phyloP scores from a whole-genome alignment of 2,113 vertebrate species.

The Oncorhynchus mykiss region DNA sequence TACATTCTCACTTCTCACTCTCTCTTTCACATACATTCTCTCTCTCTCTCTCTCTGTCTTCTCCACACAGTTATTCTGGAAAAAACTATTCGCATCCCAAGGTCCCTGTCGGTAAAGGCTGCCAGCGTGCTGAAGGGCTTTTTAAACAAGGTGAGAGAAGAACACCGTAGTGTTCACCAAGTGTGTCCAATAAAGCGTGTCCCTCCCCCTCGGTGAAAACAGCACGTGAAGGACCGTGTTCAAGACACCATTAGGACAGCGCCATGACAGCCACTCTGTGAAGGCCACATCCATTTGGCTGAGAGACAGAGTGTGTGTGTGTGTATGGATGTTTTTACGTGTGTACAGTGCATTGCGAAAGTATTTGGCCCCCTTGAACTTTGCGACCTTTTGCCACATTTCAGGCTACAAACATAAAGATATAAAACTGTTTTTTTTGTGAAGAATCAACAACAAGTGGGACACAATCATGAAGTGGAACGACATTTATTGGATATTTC shows the following conservation, averaged over 20 bases:
- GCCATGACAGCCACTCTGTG: conserved; percentile 1
- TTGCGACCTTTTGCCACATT: no score
- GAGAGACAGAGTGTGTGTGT: not conserved
- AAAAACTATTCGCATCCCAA: conserved; percentile 97
- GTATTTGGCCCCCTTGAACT: no score
- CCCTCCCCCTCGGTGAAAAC: not conserved
- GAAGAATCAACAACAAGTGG: no score
- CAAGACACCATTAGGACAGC: conserved; percentile 3
- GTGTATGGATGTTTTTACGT: no score
- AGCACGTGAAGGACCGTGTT: conserved; percentile 8
- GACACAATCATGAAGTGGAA: no score
- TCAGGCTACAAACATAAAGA: no score
- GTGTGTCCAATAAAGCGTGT: conserved; percentile 19
- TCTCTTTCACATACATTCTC: not conserved
- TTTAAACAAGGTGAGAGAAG: conserved; percentile 91
- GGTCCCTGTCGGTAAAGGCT: conserved; percentile 97
- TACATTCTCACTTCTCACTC: not conserved
- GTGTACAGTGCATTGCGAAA: no score
- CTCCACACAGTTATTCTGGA: conserved; percentile 88
- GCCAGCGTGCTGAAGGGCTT: conserved; percentile 98
- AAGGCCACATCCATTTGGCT: not conserved
- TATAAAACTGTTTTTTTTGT: no score
- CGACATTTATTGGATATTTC: no score
- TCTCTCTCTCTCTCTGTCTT: conserved; percentile 16
- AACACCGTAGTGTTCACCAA: no score